Percentiles rank a stretch among this genome's conserved stretches.
phyloP scores from a whole-genome alignment of 2,888 invertebrate genomes.

The Nematopogon swammerdamellus region DNA sequence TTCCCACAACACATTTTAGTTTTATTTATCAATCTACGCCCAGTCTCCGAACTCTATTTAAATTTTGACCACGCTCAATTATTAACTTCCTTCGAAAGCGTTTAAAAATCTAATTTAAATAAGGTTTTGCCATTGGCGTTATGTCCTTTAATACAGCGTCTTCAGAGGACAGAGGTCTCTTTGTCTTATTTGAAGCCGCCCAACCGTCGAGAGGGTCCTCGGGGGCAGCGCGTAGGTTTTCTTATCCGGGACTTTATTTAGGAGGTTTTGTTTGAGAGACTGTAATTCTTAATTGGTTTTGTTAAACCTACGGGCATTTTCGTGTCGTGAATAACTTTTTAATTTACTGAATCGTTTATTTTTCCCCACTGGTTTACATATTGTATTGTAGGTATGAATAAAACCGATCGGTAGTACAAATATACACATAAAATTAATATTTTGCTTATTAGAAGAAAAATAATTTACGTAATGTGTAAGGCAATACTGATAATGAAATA shows the following conservation, averaged over 20 bases:
- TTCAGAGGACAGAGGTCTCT: not conserved
- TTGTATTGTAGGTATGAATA: too few relatives aligned
- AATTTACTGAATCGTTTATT: too few relatives aligned
- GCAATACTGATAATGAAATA: too few relatives aligned
- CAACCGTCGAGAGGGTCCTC: conserved; percentile 1
- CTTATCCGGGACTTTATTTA: conserved; percentile 5
- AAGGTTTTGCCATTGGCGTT: conserved; percentile 27
- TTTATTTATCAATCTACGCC: conserved; percentile 18
- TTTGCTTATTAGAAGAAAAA: too few relatives aligned
- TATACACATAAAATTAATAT: too few relatives aligned
- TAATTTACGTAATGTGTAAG: too few relatives aligned
- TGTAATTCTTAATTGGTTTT: not conserved
- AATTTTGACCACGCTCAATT: conserved; percentile 19
- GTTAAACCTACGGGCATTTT: not conserved
- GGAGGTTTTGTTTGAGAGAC: conserved; percentile 4
- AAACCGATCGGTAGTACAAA: too few relatives aligned
- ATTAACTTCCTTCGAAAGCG: conserved; percentile 30
- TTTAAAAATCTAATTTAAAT: conserved; percentile 19
- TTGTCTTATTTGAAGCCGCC: conserved; percentile 1
- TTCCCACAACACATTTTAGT: not conserved
- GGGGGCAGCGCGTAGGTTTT: conserved; percentile 4
- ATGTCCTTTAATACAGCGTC: not conserved
- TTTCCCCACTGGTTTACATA: too few relatives aligned
- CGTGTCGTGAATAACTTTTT: not conserved
- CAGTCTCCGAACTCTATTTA: conserved; percentile 28